Evolutionary conservation across 2,113 vertebrate species (phyloP), one percentile per base, ranked within the genome.

Genomic region (human (Homo sapiens)): DNA sequence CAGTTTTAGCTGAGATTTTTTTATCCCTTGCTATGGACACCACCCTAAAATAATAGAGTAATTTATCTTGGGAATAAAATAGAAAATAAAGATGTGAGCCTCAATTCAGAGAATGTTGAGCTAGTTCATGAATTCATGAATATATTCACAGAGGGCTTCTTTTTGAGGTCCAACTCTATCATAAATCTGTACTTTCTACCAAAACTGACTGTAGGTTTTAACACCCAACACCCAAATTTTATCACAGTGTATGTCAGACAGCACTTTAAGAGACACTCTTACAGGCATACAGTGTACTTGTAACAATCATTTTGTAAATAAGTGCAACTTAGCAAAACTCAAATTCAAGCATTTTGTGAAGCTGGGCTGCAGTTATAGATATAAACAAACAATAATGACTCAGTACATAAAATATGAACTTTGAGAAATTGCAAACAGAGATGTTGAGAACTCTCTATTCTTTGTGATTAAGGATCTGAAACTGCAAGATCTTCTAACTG

Each of bases 361-460:
- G 43, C 5, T 38, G 20, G 25, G 32, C 40, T 94, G 17, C 9
- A 76, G 13, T 84, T 81, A 76, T 1, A 72, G n/a, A 83, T 82
- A 79, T 32, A 97, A 90, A 81, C 43, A 95, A 78, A 93, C 5
- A 50, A 86, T 78, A 50, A 87, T 89, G 92, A 85, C 35, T 84
- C 48, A n/a, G 35, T 20, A 81, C n/a, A 75, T 59, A 43, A 90
- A 61, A 35, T 80, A 55, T 80, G 61, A 92, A 78, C 91, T 93
- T 80, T 75, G 8, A 97, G 86, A 91, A 94, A 91, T 4, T 88
- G 32, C 43, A 64, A 89, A 45, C 9, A 38, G 40, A 75, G 17
- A 64, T 10, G 1, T 5, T 86, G 52, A 91, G 8, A 64, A 57
- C 32, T 61, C 20, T 45, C 3, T 8, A 10, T 16, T 93, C 11